Evolutionary conservation across 2,797 vertebrate species (phyloP).

Genomic region (Muscicapa comitata): DNA sequence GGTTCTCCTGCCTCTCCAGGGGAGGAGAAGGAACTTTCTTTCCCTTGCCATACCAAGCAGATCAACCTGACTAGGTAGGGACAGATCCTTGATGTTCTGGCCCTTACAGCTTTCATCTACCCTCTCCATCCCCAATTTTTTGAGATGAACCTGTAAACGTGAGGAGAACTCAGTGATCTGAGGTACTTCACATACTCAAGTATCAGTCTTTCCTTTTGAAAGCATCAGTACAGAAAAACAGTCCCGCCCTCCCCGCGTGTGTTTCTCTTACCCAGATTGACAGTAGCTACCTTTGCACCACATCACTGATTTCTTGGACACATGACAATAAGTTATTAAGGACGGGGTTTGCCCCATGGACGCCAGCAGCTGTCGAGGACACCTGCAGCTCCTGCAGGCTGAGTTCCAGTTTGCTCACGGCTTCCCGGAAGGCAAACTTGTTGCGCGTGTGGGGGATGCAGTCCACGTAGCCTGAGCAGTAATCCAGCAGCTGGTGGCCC

Average conservation of each 20-base stretch:
- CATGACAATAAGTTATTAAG: constrained; percentile 94
- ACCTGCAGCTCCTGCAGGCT: constrained; percentile 97
- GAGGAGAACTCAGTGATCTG: constrained; percentile 84
- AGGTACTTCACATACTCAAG: constrained; percentile 89
- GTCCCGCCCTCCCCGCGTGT: neutral
- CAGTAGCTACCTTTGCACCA: constrained; percentile 98
- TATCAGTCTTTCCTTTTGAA: constrained; percentile 77
- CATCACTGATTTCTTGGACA: constrained; percentile 97
- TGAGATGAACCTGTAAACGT: constrained; percentile 93
- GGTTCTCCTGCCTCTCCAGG: neutral
- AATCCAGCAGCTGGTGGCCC: constrained; percentile 95
- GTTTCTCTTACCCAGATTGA: constrained; percentile 38
- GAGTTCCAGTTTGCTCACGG: constrained; percentile 95
- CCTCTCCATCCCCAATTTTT: constrained; percentile 33
- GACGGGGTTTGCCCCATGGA: constrained; percentile 83
- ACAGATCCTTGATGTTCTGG: neutral
- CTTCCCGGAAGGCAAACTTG: constrained; percentile 98
- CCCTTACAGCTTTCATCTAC: constrained; percentile 18
- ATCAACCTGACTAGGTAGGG: neutral
- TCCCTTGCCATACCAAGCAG: neutral
- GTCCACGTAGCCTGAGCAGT: constrained; percentile 98
- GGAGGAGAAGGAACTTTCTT: neutral
- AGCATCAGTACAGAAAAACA: constrained; percentile 72
- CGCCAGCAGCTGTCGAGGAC: constrained; percentile 80
- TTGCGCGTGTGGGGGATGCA: constrained; percentile 97